Base-by-base conservation (phyloP, 2,888 invertebrate species). In the Aricia artaxerxes region DNA sequence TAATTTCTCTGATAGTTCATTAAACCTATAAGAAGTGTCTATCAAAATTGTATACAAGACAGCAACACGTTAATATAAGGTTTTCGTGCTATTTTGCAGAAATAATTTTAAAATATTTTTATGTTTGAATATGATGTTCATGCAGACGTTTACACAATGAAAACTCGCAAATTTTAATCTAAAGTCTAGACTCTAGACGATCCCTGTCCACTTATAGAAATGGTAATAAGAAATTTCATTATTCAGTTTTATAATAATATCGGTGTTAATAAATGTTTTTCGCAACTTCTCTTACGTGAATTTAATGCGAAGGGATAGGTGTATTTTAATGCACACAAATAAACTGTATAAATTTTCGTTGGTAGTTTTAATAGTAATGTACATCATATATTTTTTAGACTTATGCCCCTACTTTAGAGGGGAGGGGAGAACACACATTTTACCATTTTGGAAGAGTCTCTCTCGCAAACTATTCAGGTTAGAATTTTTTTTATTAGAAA, bases 111-210 rank as follows among this genome's bases (percentile, higher is more conserved):
- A 13, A 69, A 35, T 69, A 38, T 38, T 69, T 35, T 16, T 35
- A 4, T 35, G 69, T 35, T 69, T 38, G 35, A 69, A 69, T 69
- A 13, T 64, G 69, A 64, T 31, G 64, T 64, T 64, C 24, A 31
- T 64, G 11, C 69, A 35, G 35, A 35, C 69, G 69, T 69, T 69
- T 38, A 16, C 35, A 38, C 69, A 69, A 16, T 13, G 69, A 69
- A 35, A 69, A 13, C 69, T 11, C 35, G 31, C 35, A 38, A 13
- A 13, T 13, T 69, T 69, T 35, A 69, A 69, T 69, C 69, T 38
- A 69, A 69, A 69, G 69, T 69, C 69, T 69, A 64, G 64, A 31
- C 31, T 64, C 31, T 64, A 69, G 69, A 69, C 69, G 69, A 69
- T 69, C 35, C 35, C 69, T 16, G 13, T 69, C 69, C 38, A 69